These are phyloP conservation scores for Phaethon lepturus DNA, from an alignment of 2,113 vertebrate genomes.

Conservation along the genomic window DNA sequence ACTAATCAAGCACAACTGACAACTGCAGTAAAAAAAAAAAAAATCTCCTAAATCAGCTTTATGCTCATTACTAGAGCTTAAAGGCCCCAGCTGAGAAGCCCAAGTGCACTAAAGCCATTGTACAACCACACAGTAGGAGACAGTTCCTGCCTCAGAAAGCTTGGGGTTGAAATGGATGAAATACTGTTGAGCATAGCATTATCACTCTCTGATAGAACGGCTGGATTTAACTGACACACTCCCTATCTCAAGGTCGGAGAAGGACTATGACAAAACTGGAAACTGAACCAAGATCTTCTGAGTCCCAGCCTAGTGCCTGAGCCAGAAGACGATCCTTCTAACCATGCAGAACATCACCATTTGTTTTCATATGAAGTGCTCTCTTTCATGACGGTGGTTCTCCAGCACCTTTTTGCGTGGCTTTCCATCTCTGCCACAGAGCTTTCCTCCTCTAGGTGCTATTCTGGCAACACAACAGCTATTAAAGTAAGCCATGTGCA, in stretches of 20 bases:
- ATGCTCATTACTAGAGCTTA: neutral
- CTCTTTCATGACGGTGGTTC: neutral
- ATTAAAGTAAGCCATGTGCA: neutral
- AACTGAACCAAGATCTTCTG: neutral
- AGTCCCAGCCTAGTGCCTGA: neutral
- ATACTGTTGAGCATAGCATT: neutral
- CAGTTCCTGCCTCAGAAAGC: neutral
- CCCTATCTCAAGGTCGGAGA: conserved; percentile 10
- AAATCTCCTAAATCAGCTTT: neutral
- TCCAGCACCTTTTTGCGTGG: neutral
- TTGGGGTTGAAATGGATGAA: neutral
- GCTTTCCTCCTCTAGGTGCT: neutral
- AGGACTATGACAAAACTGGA: conserved; percentile 3
- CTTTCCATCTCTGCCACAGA: conserved; percentile 29
- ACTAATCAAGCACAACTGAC: neutral
- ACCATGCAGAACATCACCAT: conserved; percentile 1
- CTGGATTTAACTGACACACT: neutral
- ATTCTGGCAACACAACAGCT: neutral
- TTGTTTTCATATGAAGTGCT: conserved; percentile 9
- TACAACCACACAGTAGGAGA: neutral
- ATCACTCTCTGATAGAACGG: neutral
- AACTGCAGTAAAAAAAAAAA: neutral
- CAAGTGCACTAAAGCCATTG: neutral
- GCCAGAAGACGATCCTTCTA: neutral
- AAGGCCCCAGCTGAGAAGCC: neutral